Conservation (phyloP, 2,113 vertebrate species). For the Ptyas mucosa region DNA sequence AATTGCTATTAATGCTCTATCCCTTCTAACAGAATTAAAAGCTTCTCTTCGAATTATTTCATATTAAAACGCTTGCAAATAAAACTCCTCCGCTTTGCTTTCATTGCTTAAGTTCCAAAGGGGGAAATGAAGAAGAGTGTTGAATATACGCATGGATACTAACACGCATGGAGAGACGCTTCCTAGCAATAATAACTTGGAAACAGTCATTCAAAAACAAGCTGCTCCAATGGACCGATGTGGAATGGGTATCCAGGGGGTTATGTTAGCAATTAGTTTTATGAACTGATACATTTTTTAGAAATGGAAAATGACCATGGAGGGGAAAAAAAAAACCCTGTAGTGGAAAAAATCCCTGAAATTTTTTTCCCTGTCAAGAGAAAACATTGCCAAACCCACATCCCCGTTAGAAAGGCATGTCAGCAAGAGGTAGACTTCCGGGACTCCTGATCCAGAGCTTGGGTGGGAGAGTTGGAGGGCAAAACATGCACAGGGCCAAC, state of each 20-base stretch:
- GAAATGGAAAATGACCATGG: background rate
- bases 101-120: background rate
- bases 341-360: conserved; percentile 21
- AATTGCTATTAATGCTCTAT: background rate
- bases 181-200: background rate
- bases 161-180: background rate
- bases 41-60: background rate
- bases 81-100: background rate
- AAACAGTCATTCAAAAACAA: background rate
- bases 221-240: background rate
- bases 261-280: conserved; percentile 18
- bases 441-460: background rate
- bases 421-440: background rate
- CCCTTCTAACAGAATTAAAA: background rate
- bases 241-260: background rate
- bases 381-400: background rate
- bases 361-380: background rate
- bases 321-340: background rate
- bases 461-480: background rate
- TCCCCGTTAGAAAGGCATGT: background rate
- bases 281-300: background rate
- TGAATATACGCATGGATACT: background rate
- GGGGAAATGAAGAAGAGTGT: background rate
- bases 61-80: background rate
- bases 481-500: background rate